Conservation (phyloP, 2,888 invertebrate genomes). For the Quadroppia sp. region DNA sequence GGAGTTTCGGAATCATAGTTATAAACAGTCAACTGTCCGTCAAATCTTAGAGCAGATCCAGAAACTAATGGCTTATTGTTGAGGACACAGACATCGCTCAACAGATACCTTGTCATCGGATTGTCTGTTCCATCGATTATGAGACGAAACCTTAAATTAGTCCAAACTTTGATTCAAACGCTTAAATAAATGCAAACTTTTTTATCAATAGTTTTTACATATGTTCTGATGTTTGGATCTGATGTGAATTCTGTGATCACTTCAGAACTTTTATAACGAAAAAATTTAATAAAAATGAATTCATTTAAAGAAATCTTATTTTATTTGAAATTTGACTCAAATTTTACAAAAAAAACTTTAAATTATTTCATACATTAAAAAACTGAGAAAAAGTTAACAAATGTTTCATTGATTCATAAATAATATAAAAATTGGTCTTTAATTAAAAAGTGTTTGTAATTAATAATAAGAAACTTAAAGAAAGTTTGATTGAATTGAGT, state of each 20-base stretch:
- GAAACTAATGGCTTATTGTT: conserved; percentile 79
- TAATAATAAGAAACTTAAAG: not conserved
- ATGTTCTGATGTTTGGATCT: too few relatives aligned
- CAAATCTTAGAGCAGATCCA: conserved; percentile 89
- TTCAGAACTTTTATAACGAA: too few relatives aligned
- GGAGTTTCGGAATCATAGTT: conserved; percentile 67
- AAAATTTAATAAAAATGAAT: too few relatives aligned
- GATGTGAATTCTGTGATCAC: too few relatives aligned
- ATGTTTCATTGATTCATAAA: not conserved
- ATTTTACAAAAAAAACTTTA: not conserved
- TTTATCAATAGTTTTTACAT: too few relatives aligned
- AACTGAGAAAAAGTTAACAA: conserved; percentile 4
- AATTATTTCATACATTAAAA: not conserved
- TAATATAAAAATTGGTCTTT: conserved; percentile 23
- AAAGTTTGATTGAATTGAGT: conserved; percentile 3
- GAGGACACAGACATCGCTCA: conserved; percentile 89
- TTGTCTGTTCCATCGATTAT: conserved; percentile 94
- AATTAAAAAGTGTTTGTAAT: not conserved
- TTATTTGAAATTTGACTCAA: too few relatives aligned
- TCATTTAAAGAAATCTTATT: too few relatives aligned
- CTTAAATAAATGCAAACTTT: too few relatives aligned
- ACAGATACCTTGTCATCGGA: conserved; percentile 85
- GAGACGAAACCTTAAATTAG: conserved; percentile 69
- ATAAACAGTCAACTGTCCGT: conserved; percentile 88
- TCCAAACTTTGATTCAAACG: too few relatives aligned